These are phyloP conservation scores for Sympetrum striolatum DNA, from an alignment of 2,888 invertebrate species.

Conservation along the genomic window DNA sequence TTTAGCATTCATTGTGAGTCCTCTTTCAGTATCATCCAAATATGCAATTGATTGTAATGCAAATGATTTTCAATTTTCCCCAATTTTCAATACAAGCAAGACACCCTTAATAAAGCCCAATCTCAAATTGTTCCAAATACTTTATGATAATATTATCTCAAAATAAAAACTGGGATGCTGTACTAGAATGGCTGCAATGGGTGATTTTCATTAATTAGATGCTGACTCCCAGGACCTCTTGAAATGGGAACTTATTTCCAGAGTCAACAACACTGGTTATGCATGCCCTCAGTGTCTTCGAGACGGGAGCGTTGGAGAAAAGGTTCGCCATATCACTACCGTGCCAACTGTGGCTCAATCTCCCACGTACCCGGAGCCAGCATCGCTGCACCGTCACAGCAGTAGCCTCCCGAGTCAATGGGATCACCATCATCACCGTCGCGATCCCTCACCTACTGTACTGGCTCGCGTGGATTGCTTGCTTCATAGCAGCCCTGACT, in stretches of 20 bases:
- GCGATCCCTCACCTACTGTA: constrained; percentile 21
- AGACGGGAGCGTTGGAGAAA: constrained; percentile 31
- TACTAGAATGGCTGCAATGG: constrained; percentile 40
- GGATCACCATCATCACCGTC: constrained; percentile 9
- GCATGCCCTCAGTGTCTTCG: constrained; percentile 23
- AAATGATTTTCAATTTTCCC: neutral
- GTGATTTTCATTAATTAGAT: constrained; percentile 44
- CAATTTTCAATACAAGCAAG: neutral
- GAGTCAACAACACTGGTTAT: constrained; percentile 40
- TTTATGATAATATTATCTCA: neutral
- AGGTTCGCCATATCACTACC: constrained; percentile 34
- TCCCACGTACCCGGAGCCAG: constrained; percentile 30
- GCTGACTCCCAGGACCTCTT: constrained; percentile 44
- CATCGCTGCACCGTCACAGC: constrained; percentile 31
- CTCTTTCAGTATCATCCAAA: no score
- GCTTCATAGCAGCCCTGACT: constrained; percentile 41
- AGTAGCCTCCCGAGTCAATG: constrained; percentile 37
- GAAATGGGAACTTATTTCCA: constrained; percentile 44
- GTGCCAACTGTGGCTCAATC: constrained; percentile 36
- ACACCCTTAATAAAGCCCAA: neutral
- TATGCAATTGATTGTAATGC: neutral
- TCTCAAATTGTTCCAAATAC: neutral
- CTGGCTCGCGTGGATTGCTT: constrained; percentile 33
- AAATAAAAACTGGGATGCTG: constrained; percentile 28
- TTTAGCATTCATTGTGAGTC: no score